Base-by-base conservation (phyloP, 2,113 vertebrate genomes). In the Zapus hudsonius region DNA sequence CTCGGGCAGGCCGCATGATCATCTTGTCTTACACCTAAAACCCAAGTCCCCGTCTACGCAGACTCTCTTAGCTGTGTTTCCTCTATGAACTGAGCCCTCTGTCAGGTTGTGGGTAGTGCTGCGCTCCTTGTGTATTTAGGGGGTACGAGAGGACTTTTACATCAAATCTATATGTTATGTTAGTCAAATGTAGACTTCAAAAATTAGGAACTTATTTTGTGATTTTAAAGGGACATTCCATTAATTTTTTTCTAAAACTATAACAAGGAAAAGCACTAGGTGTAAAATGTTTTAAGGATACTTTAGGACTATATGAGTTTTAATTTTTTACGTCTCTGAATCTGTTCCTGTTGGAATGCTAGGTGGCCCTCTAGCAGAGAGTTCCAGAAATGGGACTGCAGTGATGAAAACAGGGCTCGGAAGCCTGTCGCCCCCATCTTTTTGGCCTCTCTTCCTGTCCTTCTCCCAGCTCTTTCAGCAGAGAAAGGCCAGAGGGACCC, bases 141-240 rank as follows among this genome's bases (percentile, higher is more conserved):
- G 36, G 16, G 20, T 22, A 4, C 81, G 17, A 47, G 40, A 47
- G 27, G 7, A 38, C 4, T 11, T 91, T 89, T 42, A 55, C 3
- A 63, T 29, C 79, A 90, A 82, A 69, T 44, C 40, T 74, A 2
- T n/a, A 52, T 80, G 36, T 44, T 47, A 29, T 17, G 19, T 47
- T 42, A 67, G 67, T 42, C 64, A 92, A 94, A 87, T n/a, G 1
- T 92, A 52, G 44, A 2, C 52, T 67, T 78, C 31, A 80, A 79
- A 38, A 69, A 33, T 23, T 20, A 67, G 44, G 25, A 75, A 87
- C 84, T 92, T 33, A 25, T 7, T 47, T 47, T 47, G 12, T 59
- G 20, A 36, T 47, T 40, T n/a, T 76, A 40, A 91, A 63, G 63
- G 69, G 4, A 44, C 29, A 63, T 82, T 89, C 23, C n/a, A 84